A percentile compares a stretch with the other conserved stretches of the same genome.
Conservation (phyloP, 2,113 vertebrate genomes). For the Alouatta palliata region DNA sequence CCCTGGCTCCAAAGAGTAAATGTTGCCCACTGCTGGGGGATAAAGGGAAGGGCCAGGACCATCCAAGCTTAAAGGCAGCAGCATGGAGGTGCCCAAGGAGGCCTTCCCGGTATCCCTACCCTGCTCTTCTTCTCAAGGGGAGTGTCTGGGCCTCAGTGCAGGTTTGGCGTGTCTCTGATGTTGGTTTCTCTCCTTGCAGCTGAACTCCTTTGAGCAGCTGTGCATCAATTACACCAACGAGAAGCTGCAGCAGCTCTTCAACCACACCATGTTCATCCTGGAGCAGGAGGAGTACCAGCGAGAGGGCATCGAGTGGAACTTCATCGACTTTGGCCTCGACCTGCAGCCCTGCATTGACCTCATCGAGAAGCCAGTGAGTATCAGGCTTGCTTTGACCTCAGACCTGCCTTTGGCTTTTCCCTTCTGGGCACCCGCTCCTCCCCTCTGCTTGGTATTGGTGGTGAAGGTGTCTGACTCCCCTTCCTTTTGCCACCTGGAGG, state of each 20-base stretch:
- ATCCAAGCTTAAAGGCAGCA: rapidly evolving
- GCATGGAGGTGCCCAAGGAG: rapidly evolving
- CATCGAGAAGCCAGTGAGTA: slow-evolving; percentile 95
- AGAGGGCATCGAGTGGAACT: slow-evolving; percentile 96
- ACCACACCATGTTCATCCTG: slow-evolving; percentile 96
- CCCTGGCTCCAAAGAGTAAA: not conserved
- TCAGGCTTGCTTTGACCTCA: rapidly evolving
- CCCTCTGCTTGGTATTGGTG: rapidly evolving
- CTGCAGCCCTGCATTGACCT: slow-evolving; percentile 95
- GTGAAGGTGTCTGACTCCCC: not conserved
- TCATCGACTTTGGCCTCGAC: slow-evolving; percentile 94
- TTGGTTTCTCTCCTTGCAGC: slow-evolving; percentile 77
- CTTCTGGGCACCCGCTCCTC: not conserved
- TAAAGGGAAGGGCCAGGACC: not conserved
- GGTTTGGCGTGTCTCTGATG: not conserved
- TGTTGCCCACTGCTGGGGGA: not conserved
- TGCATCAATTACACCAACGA: slow-evolving; percentile 95
- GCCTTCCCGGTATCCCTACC: no score
- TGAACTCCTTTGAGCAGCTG: slow-evolving; percentile 96
- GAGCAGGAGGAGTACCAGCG: slow-evolving; percentile 95
- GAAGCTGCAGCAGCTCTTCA: slow-evolving; percentile 94
- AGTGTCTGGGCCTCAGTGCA: not conserved
- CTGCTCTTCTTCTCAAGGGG: rapidly evolving
- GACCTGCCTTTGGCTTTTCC: rapidly evolving
- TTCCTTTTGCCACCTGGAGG: not conserved